Percentiles rank a stretch among this genome's conserved stretches.
These are phyloP conservation scores for Ondatra zibethicus DNA, from an alignment of 2,113 vertebrate genomes.

Conservation along the genomic window DNA sequence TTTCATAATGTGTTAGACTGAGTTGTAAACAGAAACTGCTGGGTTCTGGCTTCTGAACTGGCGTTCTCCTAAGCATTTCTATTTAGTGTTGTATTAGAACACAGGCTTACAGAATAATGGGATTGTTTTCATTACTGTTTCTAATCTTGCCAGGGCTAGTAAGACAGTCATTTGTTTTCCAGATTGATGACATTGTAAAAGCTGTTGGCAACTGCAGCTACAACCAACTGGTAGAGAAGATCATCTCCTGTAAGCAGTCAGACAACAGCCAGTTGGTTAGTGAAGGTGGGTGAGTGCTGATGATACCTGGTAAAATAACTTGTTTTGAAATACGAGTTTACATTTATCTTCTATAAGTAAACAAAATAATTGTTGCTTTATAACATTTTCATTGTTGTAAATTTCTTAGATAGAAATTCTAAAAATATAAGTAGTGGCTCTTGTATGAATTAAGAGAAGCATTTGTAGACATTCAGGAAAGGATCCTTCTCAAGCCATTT, in stretches of 20 bases:
- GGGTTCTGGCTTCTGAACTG: conserved; percentile 16
- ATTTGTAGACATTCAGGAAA: conserved; percentile 22
- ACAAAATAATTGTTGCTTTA: neutral
- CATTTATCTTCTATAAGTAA: neutral
- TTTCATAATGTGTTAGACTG: conserved; percentile 10
- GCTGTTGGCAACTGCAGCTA: conserved; percentile 99
- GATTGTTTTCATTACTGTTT: conserved; percentile 41
- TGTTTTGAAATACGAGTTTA: neutral
- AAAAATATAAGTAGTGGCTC: conserved; percentile 14
- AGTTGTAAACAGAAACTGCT: conserved; percentile 50
- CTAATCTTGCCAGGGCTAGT: conserved; percentile 50
- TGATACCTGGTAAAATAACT: neutral
- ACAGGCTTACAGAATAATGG: neutral
- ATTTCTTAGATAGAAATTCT: conserved; percentile 24
- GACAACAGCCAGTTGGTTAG: conserved; percentile 96
- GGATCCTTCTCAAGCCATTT: neutral
- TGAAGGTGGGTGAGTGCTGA: conserved; percentile 92
- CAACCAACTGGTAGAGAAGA: conserved; percentile 99
- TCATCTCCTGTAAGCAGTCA: conserved; percentile 98
- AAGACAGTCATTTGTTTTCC: conserved; percentile 75
- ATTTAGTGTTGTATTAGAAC: conserved; percentile 16
- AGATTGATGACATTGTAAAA: conserved; percentile 97
- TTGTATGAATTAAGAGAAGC: conserved; percentile 31
- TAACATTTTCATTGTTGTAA: neutral
- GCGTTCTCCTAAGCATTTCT: conserved; percentile 19